phyloP scores from a whole-genome alignment of 2,888 invertebrate species.

The Strigamia transsilvanica region DNA sequence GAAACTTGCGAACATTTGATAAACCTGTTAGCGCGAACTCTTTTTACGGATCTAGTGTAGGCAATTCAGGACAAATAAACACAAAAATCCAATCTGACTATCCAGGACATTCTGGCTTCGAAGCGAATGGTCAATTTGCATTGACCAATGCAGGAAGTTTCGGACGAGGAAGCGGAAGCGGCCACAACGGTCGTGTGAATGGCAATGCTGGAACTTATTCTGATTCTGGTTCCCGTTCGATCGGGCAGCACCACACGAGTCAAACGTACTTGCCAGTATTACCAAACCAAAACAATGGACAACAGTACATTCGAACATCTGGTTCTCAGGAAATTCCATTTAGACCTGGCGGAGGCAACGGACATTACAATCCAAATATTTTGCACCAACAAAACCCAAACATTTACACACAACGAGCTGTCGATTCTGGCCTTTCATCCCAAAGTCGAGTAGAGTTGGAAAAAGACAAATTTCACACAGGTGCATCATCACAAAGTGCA shows the following conservation, averaged over 20 bases:
- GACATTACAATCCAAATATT: not conserved
- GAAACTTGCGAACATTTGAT: not conserved
- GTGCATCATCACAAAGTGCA: slow-evolving; percentile 50
- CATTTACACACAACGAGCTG: not conserved
- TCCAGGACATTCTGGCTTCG: not conserved
- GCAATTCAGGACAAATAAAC: slow-evolving; percentile 2
- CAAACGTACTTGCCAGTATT: not conserved
- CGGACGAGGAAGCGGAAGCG: not conserved
- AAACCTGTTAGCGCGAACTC: not conserved
- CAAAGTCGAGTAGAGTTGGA: slow-evolving; percentile 43
- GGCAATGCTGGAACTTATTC: not conserved
- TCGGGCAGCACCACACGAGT: not conserved
- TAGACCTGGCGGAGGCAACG: not conserved
- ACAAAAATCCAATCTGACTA: slow-evolving; percentile 8
- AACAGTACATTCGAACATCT: not conserved
- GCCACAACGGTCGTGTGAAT: not conserved
- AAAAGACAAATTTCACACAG: slow-evolving; percentile 8
- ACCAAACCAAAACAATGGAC: not conserved
- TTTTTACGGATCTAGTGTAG: not conserved
- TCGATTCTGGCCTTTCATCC: slow-evolving; percentile 44
- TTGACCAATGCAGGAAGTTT: not conserved
- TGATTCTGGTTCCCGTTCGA: not conserved
- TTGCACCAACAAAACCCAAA: not conserved
- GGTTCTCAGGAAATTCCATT: not conserved
- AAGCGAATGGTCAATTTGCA: slow-evolving; percentile 22